phyloP scores from a whole-genome alignment of 1,140 invertebrate species.

The Orussus abietinus region DNA sequence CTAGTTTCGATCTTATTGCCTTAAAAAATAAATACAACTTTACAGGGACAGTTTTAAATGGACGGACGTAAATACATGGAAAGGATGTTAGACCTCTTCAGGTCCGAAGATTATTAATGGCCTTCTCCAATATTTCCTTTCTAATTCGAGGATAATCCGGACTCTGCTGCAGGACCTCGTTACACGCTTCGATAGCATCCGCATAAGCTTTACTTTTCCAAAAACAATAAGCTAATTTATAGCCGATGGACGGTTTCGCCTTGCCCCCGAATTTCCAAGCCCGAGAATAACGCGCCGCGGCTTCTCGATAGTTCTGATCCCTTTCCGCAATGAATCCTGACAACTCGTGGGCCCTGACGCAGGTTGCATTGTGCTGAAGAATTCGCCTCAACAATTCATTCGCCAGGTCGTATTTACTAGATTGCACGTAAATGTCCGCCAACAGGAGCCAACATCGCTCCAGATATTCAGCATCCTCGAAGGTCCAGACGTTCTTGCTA shows the following conservation, averaged over 20 bases:
- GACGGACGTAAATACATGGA: too few relatives aligned
- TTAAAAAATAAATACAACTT: too few relatives aligned
- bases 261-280: constrained; percentile 83
- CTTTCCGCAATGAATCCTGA: constrained; percentile 86
- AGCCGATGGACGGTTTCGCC: constrained; percentile 80
- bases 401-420: constrained; percentile 82
- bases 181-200: constrained; percentile 80
- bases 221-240: constrained; percentile 88
- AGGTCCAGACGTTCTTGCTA: constrained; percentile 82
- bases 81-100: too few relatives aligned
- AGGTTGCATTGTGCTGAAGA: constrained; percentile 86
- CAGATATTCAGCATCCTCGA: constrained; percentile 92
- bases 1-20: too few relatives aligned
- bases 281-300: constrained; percentile 75
- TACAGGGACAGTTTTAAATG: too few relatives aligned
- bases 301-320: constrained; percentile 86
- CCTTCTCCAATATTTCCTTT: constrained; percentile 94
- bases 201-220: constrained; percentile 88
- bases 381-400: constrained; percentile 77
- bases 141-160: constrained; percentile 88
- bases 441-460: constrained; percentile 92
- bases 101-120: constrained; percentile 75
- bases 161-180: constrained; percentile 74
- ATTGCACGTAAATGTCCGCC: constrained; percentile 87
- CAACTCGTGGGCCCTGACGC: constrained; percentile 87